Conservation (phyloP, 2,797 vertebrate genomes). For the Antrozous pallidus region DNA sequence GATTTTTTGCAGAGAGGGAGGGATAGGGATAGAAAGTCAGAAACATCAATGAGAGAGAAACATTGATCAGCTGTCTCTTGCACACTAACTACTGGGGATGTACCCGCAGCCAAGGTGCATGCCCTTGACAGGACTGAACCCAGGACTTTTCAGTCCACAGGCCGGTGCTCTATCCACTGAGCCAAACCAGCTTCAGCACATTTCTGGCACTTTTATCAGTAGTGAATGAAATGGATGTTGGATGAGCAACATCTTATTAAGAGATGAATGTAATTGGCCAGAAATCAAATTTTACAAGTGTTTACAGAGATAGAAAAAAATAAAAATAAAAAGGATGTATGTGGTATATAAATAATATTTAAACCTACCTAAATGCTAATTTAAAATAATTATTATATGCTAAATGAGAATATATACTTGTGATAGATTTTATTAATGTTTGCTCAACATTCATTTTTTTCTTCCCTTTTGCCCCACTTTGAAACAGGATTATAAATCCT, state of each 20-base stretch:
- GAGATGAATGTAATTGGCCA: not conserved
- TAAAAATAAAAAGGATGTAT: not conserved
- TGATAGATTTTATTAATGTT: not conserved
- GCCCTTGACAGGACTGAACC: no score
- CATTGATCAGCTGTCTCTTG: no score
- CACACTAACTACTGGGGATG: no score
- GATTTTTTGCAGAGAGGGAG: no score
- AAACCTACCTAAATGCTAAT: not conserved
- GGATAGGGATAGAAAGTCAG: no score
- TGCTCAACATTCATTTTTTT: not conserved
- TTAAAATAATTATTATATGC: not conserved
- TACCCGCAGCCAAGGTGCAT: no score
- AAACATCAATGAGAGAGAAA: no score
- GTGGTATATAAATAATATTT: not conserved
- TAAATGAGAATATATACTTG: not conserved
- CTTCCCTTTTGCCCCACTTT: not conserved
- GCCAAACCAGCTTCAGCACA: no score
- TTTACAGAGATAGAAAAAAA: not conserved
- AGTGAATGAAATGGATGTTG: not conserved
- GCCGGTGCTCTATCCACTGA: no score
- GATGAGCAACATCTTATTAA: not conserved
- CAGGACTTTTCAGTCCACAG: no score
- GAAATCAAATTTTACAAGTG: not conserved
- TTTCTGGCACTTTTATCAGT: not conserved
- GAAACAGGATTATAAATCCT: not conserved